Percentiles rank a stretch among this genome's conserved stretches.
Evolutionary conservation across 2,888 invertebrate genomes (phyloP).

Genomic region (Horisme vitalbata): DNA sequence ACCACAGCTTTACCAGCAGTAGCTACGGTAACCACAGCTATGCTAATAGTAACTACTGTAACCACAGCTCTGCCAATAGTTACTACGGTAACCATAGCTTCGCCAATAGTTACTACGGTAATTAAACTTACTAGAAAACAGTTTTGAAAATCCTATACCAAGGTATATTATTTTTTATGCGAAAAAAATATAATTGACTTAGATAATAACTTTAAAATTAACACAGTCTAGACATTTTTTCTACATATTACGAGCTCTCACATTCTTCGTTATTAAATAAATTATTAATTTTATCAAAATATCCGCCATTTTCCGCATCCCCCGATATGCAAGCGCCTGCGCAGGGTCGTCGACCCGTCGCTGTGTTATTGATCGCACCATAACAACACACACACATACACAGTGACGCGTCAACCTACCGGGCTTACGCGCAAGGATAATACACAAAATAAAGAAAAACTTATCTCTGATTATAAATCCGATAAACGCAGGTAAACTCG

Average conservation of each 20-base stretch:
- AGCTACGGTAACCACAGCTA: background rate
- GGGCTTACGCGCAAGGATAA: conserved; percentile 29
- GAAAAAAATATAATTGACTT: no score
- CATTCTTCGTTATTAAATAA: no score
- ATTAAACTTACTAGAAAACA: no score
- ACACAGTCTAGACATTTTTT: no score
- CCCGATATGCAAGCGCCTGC: conserved; percentile 64
- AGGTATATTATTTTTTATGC: no score
- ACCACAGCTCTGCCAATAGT: conserved; percentile 38
- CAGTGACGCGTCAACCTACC: conserved; percentile 31
- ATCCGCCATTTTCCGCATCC: conserved; percentile 56
- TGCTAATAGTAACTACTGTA: conserved; percentile 21
- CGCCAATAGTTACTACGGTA: no score
- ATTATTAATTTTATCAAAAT: conserved; percentile 25
- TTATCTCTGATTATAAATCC: background rate
- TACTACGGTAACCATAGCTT: no score
- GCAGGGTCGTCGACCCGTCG: conserved; percentile 74
- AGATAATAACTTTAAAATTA: no score
- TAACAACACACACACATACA: conserved; percentile 58
- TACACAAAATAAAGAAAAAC: conserved; percentile 10
- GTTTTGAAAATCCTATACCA: no score
- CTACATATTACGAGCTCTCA: no score
- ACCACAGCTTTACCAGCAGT: background rate
- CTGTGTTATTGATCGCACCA: conserved; percentile 75
- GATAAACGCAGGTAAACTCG: background rate